These are phyloP conservation scores for Sphinx pinastri DNA, from an alignment of 2,888 invertebrate species.

Conservation along the genomic window DNA sequence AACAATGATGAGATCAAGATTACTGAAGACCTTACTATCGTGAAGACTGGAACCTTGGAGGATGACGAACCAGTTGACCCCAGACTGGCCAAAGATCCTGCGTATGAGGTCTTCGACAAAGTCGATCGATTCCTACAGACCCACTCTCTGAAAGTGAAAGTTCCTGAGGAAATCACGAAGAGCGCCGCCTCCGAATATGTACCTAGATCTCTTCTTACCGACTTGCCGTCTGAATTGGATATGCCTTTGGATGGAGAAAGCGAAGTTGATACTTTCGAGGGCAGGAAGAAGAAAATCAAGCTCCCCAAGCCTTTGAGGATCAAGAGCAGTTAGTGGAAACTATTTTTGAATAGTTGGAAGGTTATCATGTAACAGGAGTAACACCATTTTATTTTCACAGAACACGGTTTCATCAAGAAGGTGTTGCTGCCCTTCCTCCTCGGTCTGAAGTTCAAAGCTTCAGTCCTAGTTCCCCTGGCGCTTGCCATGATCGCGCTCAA, in stretches of 20 bases:
- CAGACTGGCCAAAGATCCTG: conserved; percentile 81
- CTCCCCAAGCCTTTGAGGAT: conserved; percentile 80
- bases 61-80: conserved; percentile 66
- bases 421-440: conserved; percentile 93
- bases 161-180: conserved; percentile 86
- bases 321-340: conserved; percentile 71
- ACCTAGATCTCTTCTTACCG: conserved; percentile 86
- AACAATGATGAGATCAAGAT: conserved; percentile 88
- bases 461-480: conserved; percentile 91
- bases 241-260: conserved; percentile 87
- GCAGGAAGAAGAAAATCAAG: conserved; percentile 81
- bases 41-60: conserved; percentile 84
- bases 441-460: conserved; percentile 93
- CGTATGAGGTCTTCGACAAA: conserved; percentile 86
- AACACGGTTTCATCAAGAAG: conserved; percentile 92
- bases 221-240: conserved; percentile 86
- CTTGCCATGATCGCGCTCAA: conserved; percentile 93
- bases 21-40: conserved; percentile 89
- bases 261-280: conserved; percentile 73
- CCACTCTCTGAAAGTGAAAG: conserved; percentile 89
- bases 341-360: conserved; percentile 10
- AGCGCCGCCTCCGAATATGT: conserved; percentile 85
- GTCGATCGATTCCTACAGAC: conserved; percentile 90
- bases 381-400: conserved; percentile 73
- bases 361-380: conserved; percentile 6